Percentiles rank a stretch among this genome's conserved stretches.
Evolutionary conservation across 2,113 vertebrate genomes (phyloP).

Genomic region (Sorex fumeus): DNA sequence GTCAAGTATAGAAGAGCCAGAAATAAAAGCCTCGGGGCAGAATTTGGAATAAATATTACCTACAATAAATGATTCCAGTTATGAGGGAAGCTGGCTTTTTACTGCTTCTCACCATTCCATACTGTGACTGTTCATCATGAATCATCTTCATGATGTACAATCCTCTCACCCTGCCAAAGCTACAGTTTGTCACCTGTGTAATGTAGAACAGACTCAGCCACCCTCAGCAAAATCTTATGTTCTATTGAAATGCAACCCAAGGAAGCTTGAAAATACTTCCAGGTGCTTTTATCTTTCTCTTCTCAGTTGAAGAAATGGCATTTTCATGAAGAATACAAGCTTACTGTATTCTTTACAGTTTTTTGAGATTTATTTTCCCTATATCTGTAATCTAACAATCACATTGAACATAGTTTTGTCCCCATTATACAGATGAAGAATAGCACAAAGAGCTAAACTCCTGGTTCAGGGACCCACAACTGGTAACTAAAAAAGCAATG

Average conservation of each 20-base stretch:
- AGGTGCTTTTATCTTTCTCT: neutral
- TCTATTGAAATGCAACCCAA: neutral
- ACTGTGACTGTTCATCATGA: neutral
- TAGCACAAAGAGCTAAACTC: neutral
- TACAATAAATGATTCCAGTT: constrained; percentile 2
- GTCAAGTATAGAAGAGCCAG: rapidly evolving
- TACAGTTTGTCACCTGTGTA: constrained; percentile 35
- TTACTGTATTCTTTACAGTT: constrained; percentile 27
- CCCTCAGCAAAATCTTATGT: constrained; percentile 1
- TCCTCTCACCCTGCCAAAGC: neutral
- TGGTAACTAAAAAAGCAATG: neutral
- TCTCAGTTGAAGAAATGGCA: neutral
- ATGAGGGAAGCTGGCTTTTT: neutral
- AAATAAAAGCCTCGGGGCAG: neutral
- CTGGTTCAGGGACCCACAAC: neutral
- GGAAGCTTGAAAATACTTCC: constrained; percentile 39
- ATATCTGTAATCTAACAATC: constrained; percentile 48
- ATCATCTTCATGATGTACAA: neutral
- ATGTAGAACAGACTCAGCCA: neutral
- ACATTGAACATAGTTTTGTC: neutral
- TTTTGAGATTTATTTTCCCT: constrained; percentile 25
- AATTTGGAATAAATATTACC: constrained; percentile 12
- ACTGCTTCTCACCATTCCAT: neutral
- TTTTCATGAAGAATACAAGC: constrained; percentile 12
- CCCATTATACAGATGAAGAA: neutral